Base-by-base conservation (phyloP, 2,888 invertebrate genomes). In the Tenthredo amoena region DNA sequence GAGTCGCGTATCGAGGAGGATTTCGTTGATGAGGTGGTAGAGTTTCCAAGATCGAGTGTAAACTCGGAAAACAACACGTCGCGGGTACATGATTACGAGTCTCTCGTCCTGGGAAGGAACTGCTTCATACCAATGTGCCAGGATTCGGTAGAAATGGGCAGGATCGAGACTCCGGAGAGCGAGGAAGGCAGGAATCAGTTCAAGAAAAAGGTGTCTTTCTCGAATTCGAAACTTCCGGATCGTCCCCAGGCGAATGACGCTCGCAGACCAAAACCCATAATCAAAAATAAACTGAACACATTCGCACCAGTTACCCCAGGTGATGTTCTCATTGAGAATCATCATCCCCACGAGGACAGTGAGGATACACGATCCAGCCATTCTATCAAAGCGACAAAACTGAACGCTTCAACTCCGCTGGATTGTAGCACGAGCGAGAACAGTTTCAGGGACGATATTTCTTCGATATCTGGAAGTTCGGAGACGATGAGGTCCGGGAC, bases 131-230 rank as follows among this genome's bases (percentile, higher is more conserved):
- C 65, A 26, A 26, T 58, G 26, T 81, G 26, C 58, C 21, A 40
- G 31, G 71, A 72, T 40, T 71, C 43, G 7, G 71, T 34, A 12
- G 85, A 83, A 7, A 31, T 9, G 1, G 34, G 50, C 18, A 21
- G 77, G n/a, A 31, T 47, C 37, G 79, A 65, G 21, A 58, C 40
- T 55, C 71, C 85, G 2, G 85, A 81, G 26, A 85, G 71, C 55
- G 55, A 72, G 21, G 71, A 68, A 15, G 79, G 55, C 21, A 31
- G 58, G 50, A 55, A 40, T 40, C 77, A 71, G 43, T 74, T 82
- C 0, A 89, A 88, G 84, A 90, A 90, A 58, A 90, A 86, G 43
- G 90, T 90, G 0, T 90, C 90, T 0, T 90, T 90, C 26, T 85
- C 85, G 40, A 71, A 47, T 50, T 82, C 85, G 1, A 65, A 82